Percentiles rank a stretch among this genome's conserved stretches.
phyloP scores from a whole-genome alignment of 1,140 invertebrate genomes.

The Sitophilus oryzae region DNA sequence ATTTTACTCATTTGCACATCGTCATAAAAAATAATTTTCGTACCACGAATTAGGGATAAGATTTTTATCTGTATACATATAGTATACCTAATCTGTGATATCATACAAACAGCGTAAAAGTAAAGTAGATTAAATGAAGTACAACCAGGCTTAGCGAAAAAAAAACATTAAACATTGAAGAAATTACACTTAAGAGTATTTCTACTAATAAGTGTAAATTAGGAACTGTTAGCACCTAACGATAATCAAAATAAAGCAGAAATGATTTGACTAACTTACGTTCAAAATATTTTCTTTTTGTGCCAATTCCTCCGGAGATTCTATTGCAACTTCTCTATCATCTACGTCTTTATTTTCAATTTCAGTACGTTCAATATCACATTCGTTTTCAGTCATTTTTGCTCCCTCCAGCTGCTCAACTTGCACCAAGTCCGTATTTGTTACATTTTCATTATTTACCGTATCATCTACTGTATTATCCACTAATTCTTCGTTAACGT shows the following conservation, averaged over 20 bases:
- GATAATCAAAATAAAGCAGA: background rate
- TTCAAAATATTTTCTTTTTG: conserved; percentile 57
- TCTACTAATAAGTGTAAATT: background rate
- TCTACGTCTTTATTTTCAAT: conserved; percentile 11
- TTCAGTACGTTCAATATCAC: conserved; percentile 21
- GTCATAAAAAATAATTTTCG: too few relatives aligned
- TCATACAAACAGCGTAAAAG: too few relatives aligned
- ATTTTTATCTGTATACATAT: too few relatives aligned
- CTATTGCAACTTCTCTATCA: conserved; percentile 26
- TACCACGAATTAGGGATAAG: too few relatives aligned
- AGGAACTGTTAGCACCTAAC: too few relatives aligned
- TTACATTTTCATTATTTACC: background rate
- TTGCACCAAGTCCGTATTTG: background rate
- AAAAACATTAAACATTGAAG: background rate
- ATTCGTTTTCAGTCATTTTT: conserved; percentile 19
- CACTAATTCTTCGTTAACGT: too few relatives aligned
- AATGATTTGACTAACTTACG: conserved; percentile 8
- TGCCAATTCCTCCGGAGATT: conserved; percentile 52
- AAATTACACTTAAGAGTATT: background rate
- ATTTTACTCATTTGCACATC: too few relatives aligned
- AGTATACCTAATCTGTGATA: too few relatives aligned
- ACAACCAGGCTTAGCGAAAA: too few relatives aligned
- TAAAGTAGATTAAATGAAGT: too few relatives aligned
- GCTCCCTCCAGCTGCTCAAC: background rate
- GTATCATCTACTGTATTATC: background rate